Conservation (phyloP, 2,888 invertebrate species). For the Spatulosminthurus flaviceps region DNA sequence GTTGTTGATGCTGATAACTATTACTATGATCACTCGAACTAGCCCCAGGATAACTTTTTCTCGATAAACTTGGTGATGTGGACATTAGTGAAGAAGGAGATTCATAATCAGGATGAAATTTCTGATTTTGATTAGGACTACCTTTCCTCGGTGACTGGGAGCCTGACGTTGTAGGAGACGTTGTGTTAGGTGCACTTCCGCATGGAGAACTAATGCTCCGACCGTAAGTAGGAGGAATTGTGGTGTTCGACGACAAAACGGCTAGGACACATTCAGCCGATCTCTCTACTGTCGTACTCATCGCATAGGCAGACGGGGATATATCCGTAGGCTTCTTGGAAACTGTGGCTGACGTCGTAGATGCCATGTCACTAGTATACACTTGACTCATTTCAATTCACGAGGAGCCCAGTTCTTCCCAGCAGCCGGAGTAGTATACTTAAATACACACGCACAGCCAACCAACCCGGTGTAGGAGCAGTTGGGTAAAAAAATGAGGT, state of each 20-base stretch:
- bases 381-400: constrained; percentile 35
- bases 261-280: constrained; percentile 44
- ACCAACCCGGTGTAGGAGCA: constrained; percentile 10
- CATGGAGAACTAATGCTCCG: constrained; percentile 44
- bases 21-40: neutral
- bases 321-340: constrained; percentile 37
- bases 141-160: constrained; percentile 33
- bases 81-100: constrained; percentile 35
- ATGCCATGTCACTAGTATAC: constrained; percentile 22
- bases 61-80: constrained; percentile 39
- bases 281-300: constrained; percentile 45
- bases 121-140: constrained; percentile 24
- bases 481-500: neutral
- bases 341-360: constrained; percentile 16
- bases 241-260: constrained; percentile 36
- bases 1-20: neutral
- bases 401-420: constrained; percentile 12
- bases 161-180: neutral
- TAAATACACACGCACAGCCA: constrained; percentile 8
- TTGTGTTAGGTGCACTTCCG: constrained; percentile 17
- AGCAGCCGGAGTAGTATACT: too few species aligned
- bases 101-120: constrained; percentile 26
- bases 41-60: constrained; percentile 41
- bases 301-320: constrained; percentile 44
- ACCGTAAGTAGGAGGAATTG: constrained; percentile 16